These are phyloP conservation scores for Meloidogyne chitwoodi DNA, from an alignment of 1,140 invertebrate species.

Conservation along the genomic window DNA sequence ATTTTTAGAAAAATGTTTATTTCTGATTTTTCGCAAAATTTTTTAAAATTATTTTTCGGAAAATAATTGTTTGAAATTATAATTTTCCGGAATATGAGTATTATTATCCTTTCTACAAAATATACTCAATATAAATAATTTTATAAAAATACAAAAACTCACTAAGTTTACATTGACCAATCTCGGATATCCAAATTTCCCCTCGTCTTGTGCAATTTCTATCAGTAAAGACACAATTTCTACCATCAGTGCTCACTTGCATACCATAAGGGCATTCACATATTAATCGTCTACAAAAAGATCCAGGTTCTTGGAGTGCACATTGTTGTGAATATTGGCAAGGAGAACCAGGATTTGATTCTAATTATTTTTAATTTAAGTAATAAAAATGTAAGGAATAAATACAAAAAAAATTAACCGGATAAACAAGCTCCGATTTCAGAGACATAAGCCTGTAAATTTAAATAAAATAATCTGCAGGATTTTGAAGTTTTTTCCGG, in stretches of 20 bases:
- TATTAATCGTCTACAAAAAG: constrained; percentile 45
- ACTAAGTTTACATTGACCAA: constrained; percentile 58
- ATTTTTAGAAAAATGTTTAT: neutral
- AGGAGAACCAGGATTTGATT: constrained; percentile 50
- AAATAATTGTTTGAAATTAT: too few relatives aligned
- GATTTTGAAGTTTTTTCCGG: too few relatives aligned
- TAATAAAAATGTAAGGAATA: too few relatives aligned
- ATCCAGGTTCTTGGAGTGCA: constrained; percentile 41
- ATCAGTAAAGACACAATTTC: constrained; percentile 51
- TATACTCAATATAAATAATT: too few relatives aligned
- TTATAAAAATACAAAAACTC: neutral
- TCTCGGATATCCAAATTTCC: constrained; percentile 54
- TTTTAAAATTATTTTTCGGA: too few relatives aligned
- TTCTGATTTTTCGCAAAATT: too few relatives aligned
- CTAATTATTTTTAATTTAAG: constrained; percentile 3
- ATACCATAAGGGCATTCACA: constrained; percentile 58
- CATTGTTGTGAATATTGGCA: constrained; percentile 60
- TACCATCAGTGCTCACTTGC: constrained; percentile 33
- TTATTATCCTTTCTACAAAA: too few relatives aligned
- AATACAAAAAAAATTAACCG: constrained; percentile 37
- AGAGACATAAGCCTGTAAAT: constrained; percentile 38
- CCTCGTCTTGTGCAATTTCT: constrained; percentile 48
- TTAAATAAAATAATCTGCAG: neutral
- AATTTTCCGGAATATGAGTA: too few relatives aligned
- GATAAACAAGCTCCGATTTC: constrained; percentile 56